These are phyloP conservation scores for Sclerodermus sp. DNA, from an alignment of 2,888 invertebrate genomes.

Conservation along the genomic window DNA sequence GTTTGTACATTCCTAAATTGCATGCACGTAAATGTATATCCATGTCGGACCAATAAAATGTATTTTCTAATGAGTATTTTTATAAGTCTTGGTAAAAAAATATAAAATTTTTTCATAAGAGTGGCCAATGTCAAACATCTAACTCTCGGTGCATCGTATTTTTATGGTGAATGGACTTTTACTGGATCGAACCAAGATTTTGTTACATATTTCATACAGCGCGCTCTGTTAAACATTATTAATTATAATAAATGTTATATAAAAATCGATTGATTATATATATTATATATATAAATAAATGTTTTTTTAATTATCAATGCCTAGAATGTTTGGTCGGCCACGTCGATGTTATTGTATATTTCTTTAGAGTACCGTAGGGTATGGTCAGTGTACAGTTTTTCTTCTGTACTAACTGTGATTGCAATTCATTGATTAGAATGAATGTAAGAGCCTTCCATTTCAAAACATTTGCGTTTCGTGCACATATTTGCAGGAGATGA, in stretches of 20 bases:
- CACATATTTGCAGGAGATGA: neutral
- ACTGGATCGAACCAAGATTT: constrained; percentile 15
- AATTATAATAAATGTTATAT: constrained; percentile 32
- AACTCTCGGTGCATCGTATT: constrained; percentile 21
- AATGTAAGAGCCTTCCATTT: neutral
- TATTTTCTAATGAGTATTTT: constrained; percentile 27
- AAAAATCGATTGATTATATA: constrained; percentile 32
- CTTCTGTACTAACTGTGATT: constrained; percentile 27
- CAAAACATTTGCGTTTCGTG: neutral
- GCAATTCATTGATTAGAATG: constrained; percentile 12
- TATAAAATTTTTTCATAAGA: constrained; percentile 26
- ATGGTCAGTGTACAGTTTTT: constrained; percentile 30
- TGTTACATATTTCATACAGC: constrained; percentile 10
- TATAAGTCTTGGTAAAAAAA: constrained; percentile 25
- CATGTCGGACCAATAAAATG: constrained; percentile 22
- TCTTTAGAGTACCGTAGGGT: constrained; percentile 28
- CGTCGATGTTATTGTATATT: constrained; percentile 42
- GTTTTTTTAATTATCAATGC: constrained; percentile 31
- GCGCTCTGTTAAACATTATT: constrained; percentile 28
- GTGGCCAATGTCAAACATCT: constrained; percentile 22
- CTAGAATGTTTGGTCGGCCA: constrained; percentile 34
- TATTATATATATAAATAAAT: constrained; percentile 31
- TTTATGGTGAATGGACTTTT: constrained; percentile 39
- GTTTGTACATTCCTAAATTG: constrained; percentile 5
- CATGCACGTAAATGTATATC: constrained; percentile 23